Evolutionary conservation across 37 sponge, comb jelly and placozoan species (phyloP), one percentile per base, ranked within the genome.

Genomic region (Cladorhizidae sp.): DNA sequence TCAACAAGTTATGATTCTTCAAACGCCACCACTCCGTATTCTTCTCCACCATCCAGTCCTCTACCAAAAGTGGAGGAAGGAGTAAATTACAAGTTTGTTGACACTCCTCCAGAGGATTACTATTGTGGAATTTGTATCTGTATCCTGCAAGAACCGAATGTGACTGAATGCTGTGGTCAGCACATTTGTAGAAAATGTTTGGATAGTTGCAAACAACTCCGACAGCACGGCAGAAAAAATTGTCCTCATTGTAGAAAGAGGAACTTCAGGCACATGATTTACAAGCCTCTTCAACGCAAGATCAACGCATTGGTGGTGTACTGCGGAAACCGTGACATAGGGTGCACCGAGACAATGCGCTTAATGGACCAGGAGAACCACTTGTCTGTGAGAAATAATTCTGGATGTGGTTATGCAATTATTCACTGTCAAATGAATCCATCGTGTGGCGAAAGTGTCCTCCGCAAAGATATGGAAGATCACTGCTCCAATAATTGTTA

Each of bases 111-210:
- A 63, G 25, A 12, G 8, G 64, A 63, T 22, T 22, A 63, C 64
- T n/a, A 17, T 25, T 63, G 64, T 63, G n/a, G 21, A 25, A 63
- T 63, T n/a, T 63, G 64, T 63, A 63, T 63, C n/a, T n/a, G 21
- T 9, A 25, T 63, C 8, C 21, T 63, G 26, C 29, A 25, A 26
- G 64, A 22, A 25, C 64, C 64, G n/a, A 17, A 63, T 9, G 28
- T 22, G 25, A 63, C 64, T 26, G 64, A 63, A 26, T 63, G 64
- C 64, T 63, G 64, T 63, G 64, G 64, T 63, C 64, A 63, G 64
- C 64, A 63, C 26, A n/a, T n/a, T 22, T 63, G 64, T 25, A 63
- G 21, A 25, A n/a, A 7, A 9, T 63, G 64, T 22, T 25, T 63
- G 23, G 64, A 63, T 17, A 63, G n/a, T 7, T 63, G 64, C n/a